Percentiles rank a stretch among this genome's conserved stretches.
Conservation (phyloP, 2,113 vertebrate species). For the Chlorodrepanis virens region DNA sequence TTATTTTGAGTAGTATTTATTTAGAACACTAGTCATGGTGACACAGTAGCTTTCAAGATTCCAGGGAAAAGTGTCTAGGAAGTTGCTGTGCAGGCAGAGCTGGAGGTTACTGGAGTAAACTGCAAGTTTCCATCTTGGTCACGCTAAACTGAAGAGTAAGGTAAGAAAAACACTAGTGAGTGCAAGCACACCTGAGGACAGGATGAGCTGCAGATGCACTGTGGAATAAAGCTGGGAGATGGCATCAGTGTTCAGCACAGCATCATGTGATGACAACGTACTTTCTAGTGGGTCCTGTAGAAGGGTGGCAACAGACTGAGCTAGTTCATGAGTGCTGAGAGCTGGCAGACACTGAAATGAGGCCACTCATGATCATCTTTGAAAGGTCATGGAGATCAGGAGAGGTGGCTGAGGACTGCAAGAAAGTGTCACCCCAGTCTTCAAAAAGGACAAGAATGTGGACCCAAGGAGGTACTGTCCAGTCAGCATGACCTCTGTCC, state of each 20-base stretch:
- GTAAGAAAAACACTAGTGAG: not conserved
- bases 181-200: not conserved
- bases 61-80: not conserved
- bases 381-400: not conserved
- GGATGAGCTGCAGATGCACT: not conserved
- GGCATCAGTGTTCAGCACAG: not conserved
- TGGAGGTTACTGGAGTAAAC: not conserved
- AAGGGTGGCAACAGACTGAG: not conserved
- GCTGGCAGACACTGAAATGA: not conserved
- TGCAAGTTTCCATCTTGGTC: not conserved
- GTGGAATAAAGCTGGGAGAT: not conserved
- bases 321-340: not conserved
- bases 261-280: accelerated
- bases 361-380: not conserved
- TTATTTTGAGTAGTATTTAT: not conserved
- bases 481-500: not conserved
- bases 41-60: not conserved
- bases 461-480: not conserved
- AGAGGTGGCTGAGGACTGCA: not conserved
- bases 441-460: not conserved
- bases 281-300: not conserved
- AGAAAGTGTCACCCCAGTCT: not conserved
- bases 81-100: not conserved
- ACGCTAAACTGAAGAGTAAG: accelerated
- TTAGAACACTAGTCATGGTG: not conserved